Base-by-base conservation (phyloP, 2,113 vertebrate species). In the Morone chrysops region DNA sequence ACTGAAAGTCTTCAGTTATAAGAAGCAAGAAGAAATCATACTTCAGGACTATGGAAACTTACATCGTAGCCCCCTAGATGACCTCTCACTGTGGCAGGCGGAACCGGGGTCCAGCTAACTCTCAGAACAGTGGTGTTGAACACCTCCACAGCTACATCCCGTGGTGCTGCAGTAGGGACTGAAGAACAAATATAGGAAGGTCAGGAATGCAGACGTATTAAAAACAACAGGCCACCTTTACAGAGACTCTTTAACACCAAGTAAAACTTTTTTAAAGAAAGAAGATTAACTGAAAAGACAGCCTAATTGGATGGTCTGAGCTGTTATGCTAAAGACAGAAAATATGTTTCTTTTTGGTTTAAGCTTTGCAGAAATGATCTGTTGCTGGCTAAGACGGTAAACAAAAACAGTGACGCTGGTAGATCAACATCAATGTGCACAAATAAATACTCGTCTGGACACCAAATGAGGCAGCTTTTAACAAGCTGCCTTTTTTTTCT, bases 41-140 rank as follows among this genome's bases (percentile, higher is more conserved):
- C 13, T 63, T 53, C 1, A 38, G 11, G 25, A 38, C 14, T 6
- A 5, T 2, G 31, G 25, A 25, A 67, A 94, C 93, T 94, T 89
- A 99, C 98, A 94, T 95, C 95, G 88, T 99, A 98, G 70, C 98
- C 98, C 82, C 89, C 94, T 7, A 99, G 96, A 82, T 96, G 97
- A 31, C 98, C 98, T 60, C 96, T 95, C 51, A 99, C 94, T 83
- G 96, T 94, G 85, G 96, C 95, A 84, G 96, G 94, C 6, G 96
- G 95, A 79, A 97, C 94, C 6, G 92, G 91, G 6, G 94, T 94
- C 98, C 98, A 99, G 89, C 92, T 96, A 70, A 98, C 97, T 92
- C 93, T 94, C 47, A 96, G 89, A 77, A 97, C 73, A 0, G 96
- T 97, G 79, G 95, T 95, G 94, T 98, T 99, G 84, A 97, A 54